Conservation (phyloP, 1,140 invertebrate genomes). For the Aphaenogaster rudis region DNA sequence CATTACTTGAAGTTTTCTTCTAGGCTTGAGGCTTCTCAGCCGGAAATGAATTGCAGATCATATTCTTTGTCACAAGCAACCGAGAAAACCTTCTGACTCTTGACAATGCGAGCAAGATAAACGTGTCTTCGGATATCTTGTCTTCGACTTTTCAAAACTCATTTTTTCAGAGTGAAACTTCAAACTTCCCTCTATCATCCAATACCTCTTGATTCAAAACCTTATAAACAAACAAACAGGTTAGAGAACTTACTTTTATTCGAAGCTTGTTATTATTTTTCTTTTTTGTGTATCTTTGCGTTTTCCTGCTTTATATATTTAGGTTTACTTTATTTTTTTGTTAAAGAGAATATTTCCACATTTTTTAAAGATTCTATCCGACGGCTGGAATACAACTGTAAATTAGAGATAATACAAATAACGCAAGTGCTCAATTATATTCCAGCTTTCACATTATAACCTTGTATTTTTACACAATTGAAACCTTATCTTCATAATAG, state of each 20-base stretch:
- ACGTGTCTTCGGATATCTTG: constrained; percentile 85
- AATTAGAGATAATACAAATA: constrained; percentile 66
- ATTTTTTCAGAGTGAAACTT: constrained; percentile 87
- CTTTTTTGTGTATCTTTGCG: constrained; percentile 53
- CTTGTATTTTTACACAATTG: constrained; percentile 75
- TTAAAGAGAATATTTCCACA: constrained; percentile 73
- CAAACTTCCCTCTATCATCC: constrained; percentile 88
- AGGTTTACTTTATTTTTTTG: constrained; percentile 48
- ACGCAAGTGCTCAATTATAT: constrained; percentile 76
- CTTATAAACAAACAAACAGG: constrained; percentile 88
- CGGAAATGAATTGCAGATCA: constrained; percentile 85
- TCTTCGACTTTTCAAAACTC: constrained; percentile 86
- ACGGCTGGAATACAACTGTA: constrained; percentile 79
- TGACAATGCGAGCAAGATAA: constrained; percentile 84
- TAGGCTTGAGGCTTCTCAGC: constrained; percentile 86
- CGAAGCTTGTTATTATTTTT: constrained; percentile 76
- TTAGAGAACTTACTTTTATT: constrained; percentile 85
- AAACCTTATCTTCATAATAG: constrained; percentile 80
- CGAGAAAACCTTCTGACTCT: constrained; percentile 85
- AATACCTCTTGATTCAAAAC: constrained; percentile 88
- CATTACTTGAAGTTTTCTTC: constrained; percentile 83
- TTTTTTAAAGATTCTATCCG: constrained; percentile 57
- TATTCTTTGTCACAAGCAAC: constrained; percentile 87
- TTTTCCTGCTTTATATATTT: constrained; percentile 53
- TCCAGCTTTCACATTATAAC: constrained; percentile 85